phyloP scores from a whole-genome alignment of 1,140 invertebrate species.

The Heterodera carotae region DNA sequence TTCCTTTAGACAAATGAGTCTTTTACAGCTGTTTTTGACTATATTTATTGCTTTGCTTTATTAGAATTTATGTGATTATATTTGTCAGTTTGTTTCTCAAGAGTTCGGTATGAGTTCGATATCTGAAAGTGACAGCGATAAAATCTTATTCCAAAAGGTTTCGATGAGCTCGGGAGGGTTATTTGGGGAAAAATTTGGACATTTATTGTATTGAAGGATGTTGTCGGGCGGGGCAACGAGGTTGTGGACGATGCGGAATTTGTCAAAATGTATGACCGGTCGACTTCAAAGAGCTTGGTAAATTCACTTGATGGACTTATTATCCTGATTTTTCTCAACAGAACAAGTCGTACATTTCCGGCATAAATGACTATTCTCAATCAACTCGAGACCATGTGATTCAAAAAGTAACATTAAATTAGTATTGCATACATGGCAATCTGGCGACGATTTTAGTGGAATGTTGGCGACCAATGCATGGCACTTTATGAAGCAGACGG shows the following conservation, averaged over 20 bases:
- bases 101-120: not conserved
- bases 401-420: not conserved
- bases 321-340: not conserved
- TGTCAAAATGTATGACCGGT: conserved; percentile 44
- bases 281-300: conserved; percentile 33
- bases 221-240: conserved; percentile 12
- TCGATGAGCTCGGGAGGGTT: not conserved
- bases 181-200: not conserved
- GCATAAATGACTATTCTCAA: not conserved
- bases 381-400: not conserved
- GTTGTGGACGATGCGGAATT: conserved; percentile 44
- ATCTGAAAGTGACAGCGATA: conserved; percentile 6
- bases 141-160: conserved; percentile 13
- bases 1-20: too few relatives aligned
- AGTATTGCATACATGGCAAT: too few relatives aligned
- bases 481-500: conserved; percentile 46
- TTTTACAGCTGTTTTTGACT: too few relatives aligned
- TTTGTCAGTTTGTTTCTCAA: not conserved
- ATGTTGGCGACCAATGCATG: conserved; percentile 44
- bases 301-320: conserved; percentile 8
- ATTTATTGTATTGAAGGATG: conserved; percentile 15
- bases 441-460: conserved; percentile 38
- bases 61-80: not conserved
- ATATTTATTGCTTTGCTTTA: too few relatives aligned
- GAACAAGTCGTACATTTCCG: conserved; percentile 20